Conservation (phyloP, 2,888 invertebrate species). For the Ctenicera cuprea region DNA sequence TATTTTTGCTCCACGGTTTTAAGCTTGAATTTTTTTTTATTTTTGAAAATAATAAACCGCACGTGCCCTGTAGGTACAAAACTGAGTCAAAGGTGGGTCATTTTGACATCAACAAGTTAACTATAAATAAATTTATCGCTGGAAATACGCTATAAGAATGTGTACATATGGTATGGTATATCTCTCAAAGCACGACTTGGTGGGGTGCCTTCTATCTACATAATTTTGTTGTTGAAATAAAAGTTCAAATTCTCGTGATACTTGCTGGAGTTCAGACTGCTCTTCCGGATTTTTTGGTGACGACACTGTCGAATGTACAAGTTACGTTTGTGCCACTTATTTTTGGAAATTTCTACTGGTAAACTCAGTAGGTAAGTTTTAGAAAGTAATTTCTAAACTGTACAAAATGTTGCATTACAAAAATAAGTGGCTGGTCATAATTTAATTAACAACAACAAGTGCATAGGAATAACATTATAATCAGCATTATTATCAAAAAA, state of each 20-base stretch:
- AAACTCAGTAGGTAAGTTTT: constrained; percentile 43
- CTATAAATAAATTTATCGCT: constrained; percentile 53
- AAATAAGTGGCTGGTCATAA: too few relatives aligned
- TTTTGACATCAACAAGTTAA: constrained; percentile 53
- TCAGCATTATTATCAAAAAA: too few relatives aligned
- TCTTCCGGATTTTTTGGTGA: constrained; percentile 47
- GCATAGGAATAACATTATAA: too few relatives aligned
- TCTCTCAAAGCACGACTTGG: constrained; percentile 49
- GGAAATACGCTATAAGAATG: constrained; percentile 42
- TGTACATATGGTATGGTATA: constrained; percentile 23
- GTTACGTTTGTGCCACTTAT: constrained; percentile 35
- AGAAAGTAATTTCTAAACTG: neutral
- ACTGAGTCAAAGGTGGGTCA: constrained; percentile 54
- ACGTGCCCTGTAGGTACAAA: constrained; percentile 50
- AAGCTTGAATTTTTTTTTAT: neutral
- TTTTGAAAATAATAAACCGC: constrained; percentile 7
- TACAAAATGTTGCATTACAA: neutral
- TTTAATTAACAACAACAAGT: too few relatives aligned
- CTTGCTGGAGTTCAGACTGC: constrained; percentile 42
- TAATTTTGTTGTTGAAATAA: constrained; percentile 53
- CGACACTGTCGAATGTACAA: constrained; percentile 43
- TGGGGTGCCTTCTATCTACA: constrained; percentile 49
- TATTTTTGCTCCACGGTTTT: neutral
- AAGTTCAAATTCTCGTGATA: constrained; percentile 52
- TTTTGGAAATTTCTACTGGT: constrained; percentile 37